Evolutionary conservation across 2,797 vertebrate genomes (phyloP).

Genomic region (Natrix natrix): DNA sequence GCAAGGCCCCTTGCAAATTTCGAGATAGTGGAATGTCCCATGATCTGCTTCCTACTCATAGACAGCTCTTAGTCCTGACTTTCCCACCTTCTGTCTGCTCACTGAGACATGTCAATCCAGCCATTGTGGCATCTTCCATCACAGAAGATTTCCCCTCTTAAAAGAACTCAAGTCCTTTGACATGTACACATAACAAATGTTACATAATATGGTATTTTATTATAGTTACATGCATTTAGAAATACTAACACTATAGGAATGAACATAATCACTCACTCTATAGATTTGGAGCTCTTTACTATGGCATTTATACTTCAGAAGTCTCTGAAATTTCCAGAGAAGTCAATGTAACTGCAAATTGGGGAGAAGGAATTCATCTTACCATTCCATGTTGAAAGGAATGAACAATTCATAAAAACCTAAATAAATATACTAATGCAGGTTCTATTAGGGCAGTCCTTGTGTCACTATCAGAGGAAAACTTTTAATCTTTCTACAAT

Average conservation of each 20-base stretch:
- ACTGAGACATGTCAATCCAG: background rate
- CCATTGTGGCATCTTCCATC: background rate
- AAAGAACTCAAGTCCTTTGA: background rate
- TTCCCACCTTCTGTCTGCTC: background rate
- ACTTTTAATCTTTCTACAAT: conserved; percentile 14
- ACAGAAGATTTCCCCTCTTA: background rate
- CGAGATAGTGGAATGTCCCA: background rate
- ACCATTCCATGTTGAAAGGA: background rate
- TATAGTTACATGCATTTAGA: background rate
- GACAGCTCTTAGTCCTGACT: background rate
- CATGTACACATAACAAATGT: background rate
- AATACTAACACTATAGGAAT: background rate
- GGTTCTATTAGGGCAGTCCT: background rate
- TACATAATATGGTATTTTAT: background rate
- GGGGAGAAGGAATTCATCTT: background rate
- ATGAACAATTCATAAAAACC: background rate
- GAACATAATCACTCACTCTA: background rate
- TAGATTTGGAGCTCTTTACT: background rate
- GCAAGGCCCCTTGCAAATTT: background rate
- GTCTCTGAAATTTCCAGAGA: background rate
- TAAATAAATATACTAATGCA: background rate
- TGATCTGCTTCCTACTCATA: background rate
- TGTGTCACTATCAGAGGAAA: background rate
- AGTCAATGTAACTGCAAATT: background rate
- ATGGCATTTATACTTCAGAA: background rate